Base-by-base conservation (phyloP, 2,888 invertebrate genomes). In the Tolmerus cingulatus region DNA sequence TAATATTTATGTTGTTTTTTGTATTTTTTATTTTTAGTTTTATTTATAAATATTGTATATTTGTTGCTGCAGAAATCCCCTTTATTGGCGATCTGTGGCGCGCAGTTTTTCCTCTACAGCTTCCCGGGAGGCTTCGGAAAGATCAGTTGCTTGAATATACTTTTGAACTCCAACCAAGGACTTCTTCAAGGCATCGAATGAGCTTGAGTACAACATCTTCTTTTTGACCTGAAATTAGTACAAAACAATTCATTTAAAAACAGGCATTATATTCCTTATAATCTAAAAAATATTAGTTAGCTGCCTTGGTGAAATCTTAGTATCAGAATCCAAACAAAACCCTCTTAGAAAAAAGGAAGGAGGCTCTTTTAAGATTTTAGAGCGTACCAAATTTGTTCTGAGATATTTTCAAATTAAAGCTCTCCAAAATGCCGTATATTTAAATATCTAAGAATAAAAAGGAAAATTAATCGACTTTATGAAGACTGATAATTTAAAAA, bases 131-230 rank as follows among this genome's bases (percentile, higher is more conserved):
- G 98, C 97, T 94, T 98, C 98, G 90, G 97, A 96, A 91, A 97
- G 95, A 93, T 98, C 98, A 92, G 98, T 98, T 91, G 98, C 98
- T 94, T 98, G 98, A 93, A 98, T 97, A 94, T 98, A 98, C 95
- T 98, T 98, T 94, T 97, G 98, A 90, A 99, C 97, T 91, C 98
- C 98, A 89, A 98, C 98, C 92, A 99, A 94, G 89, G 98, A 97
- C 93, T 98, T 98, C 95, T 98, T 99, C 93, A 99, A 95, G 91
- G 98, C 98, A 93, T 98, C 98, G 92, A 99, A 99, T 91, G 98
- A 98, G 95, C 98, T 98, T 91, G 96, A 96, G 93, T 96, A 96
- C 95, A 96, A 95, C 96, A 96, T 96, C 96, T 96, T 96, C 96
- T 96, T 96, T 95, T 96, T 96, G 90, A 96, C 96, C 93, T 93